Base-by-base conservation (phyloP, 2,888 invertebrate genomes). In the Torymus tubicola region DNA sequence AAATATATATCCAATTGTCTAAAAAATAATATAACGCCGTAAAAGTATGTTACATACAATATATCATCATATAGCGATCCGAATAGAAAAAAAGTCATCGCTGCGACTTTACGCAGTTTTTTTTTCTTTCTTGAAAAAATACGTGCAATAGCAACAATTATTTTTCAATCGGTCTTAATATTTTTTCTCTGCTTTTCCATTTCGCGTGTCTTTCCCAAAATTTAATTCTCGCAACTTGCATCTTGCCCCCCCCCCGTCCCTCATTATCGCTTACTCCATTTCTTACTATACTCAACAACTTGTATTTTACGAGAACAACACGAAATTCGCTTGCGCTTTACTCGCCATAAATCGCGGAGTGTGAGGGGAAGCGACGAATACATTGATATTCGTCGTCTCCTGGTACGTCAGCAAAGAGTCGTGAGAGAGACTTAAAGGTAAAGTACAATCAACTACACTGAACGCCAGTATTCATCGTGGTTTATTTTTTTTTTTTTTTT, bases 1-100 rank as follows among this genome's bases (percentile, higher is more conserved):
- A 83, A 83, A 84, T 86, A 84, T 85, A 86, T 85, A 85, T 81
- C 81, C 82, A 82, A 74, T 67, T 87, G 86, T 86, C 77, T 75
- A 78, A 72, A 81, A 81, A 81, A 76, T 72, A 81, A 71, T 42
- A 13, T 74, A 75, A 75, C 57, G 71, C 75, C 74, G 55, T 78
- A 70, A 61, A 78, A 74, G 65, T 81, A 81, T 78, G 61, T 78
- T 78, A 74, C 70, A 74, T 55, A 60, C 63, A 65, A 64, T n/a
- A 69, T 65, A 72, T 78, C 53, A 58, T 60, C 42, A 42, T 42
- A 42, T 74, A 75, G 67, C 69, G 60, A 75, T 73, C 64, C 53
- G 57, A 77, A 77, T 65, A 58, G 63, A 70, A 65, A 68, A 70
- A 63, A 78, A 70, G 21, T 60, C 64, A 81, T 64, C 68, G 57